phyloP scores from a whole-genome alignment of 2,888 invertebrate genomes.

The Cylloceria caligata region DNA sequence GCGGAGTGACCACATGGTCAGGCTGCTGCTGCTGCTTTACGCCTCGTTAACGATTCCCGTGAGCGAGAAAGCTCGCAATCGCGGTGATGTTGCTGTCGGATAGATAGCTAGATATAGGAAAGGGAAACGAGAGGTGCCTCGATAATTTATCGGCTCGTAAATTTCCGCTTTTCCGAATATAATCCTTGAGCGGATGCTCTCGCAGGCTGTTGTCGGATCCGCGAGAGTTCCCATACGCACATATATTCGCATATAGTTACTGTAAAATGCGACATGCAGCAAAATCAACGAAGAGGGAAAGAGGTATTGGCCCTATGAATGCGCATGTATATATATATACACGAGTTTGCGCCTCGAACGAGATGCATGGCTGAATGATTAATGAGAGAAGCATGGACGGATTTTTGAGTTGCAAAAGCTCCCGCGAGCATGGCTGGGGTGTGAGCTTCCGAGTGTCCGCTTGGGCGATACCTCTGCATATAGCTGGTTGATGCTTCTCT shows the following conservation, averaged over 20 bases:
- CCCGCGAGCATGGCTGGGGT: background rate
- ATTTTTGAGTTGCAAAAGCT: conserved; percentile 59
- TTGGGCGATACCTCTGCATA: background rate
- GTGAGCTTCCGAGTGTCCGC: background rate
- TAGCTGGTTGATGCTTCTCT: conserved; percentile 12
- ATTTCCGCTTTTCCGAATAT: conserved; percentile 81
- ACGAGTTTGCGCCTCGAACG: conserved; percentile 32
- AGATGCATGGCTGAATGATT: conserved; percentile 62
- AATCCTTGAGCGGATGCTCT: conserved; percentile 67
- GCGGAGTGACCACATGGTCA: background rate
- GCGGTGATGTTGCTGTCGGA: conserved; percentile 52
- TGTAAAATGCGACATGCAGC: conserved; percentile 42
- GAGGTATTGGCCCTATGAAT: conserved; percentile 9
- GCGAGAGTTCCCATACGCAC: background rate
- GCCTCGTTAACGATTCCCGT: conserved; percentile 80
- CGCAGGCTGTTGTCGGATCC: conserved; percentile 16
- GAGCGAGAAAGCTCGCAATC: conserved; percentile 62
- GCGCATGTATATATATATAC: conserved; percentile 4
- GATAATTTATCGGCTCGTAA: conserved; percentile 82
- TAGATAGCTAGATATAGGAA: conserved; percentile 19
- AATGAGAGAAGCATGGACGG: conserved; percentile 60
- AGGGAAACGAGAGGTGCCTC: conserved; percentile 59
- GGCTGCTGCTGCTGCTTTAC: conserved; percentile 71
- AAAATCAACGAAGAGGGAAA: background rate
- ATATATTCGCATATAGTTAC: conserved; percentile 34